A percentile compares a stretch with the other conserved stretches of the same genome.
phyloP scores from a whole-genome alignment of 2,113 vertebrate genomes.

The Entelurus aequoreus region DNA sequence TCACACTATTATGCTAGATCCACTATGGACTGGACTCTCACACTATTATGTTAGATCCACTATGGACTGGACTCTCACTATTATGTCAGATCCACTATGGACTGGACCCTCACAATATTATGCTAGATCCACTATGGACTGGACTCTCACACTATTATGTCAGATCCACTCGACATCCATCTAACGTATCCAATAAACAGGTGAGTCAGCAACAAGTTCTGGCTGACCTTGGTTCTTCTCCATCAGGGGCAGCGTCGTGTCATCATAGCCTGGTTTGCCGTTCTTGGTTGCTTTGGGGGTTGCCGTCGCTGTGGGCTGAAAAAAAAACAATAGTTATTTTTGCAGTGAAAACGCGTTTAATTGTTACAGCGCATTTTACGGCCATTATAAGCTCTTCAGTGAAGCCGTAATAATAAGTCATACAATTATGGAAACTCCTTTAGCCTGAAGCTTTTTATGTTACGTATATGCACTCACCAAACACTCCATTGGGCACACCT shows the following conservation, averaged over 20 bases:
- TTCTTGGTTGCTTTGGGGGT: slow-evolving; percentile 83
- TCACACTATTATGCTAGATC: no score
- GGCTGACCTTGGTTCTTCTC: slow-evolving; percentile 91
- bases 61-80: no score
- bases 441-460: not conserved
- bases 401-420: not conserved
- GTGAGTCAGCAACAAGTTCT: not conserved
- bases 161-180: no score
- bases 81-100: no score
- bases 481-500: not conserved
- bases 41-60: no score
- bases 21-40: no score
- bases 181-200: slow-evolving; percentile 7
- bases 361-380: not conserved
- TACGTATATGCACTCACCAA: not conserved
- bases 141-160: no score
- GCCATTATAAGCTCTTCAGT: not conserved
- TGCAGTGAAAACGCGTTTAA: not conserved
- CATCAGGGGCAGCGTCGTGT: slow-evolving; percentile 93
- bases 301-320: slow-evolving; percentile 74
- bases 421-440: not conserved
- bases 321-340: not conserved
- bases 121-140: no score
- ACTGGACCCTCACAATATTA: no score
- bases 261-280: slow-evolving; percentile 86